Conservation (phyloP, 2,888 invertebrate genomes). For the Ornithoptera alexandrae region DNA sequence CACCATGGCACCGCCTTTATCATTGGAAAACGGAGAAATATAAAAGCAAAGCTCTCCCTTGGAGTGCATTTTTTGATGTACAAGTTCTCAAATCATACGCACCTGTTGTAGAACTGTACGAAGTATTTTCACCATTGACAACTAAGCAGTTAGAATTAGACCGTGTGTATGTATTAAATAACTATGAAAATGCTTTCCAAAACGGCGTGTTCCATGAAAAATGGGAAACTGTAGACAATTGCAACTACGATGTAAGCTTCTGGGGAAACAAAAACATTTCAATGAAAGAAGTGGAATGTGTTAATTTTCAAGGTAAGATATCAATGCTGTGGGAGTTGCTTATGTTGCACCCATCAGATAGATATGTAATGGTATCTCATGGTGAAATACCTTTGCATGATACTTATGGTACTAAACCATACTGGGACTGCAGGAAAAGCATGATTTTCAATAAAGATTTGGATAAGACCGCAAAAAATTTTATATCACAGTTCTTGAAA, state of each 20-base stretch:
- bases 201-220: conserved; percentile 90
- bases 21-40: conserved; percentile 89
- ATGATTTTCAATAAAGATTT: conserved; percentile 92
- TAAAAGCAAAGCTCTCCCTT: conserved; percentile 83
- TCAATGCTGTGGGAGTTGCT: conserved; percentile 83
- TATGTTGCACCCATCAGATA: conserved; percentile 54
- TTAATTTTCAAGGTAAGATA: conserved; percentile 90
- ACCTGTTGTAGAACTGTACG: conserved; percentile 92
- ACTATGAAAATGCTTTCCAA: conserved; percentile 91
- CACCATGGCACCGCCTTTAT: conserved; percentile 94
- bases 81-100: conserved; percentile 86
- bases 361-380: conserved; percentile 84
- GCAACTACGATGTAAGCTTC: conserved; percentile 72
- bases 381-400: conserved; percentile 94
- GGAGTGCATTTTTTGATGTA: conserved; percentile 93
- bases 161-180: conserved; percentile 88
- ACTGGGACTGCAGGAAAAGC: conserved; percentile 93
- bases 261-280: conserved; percentile 87
- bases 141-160: conserved; percentile 80
- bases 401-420: conserved; percentile 88
- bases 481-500: conserved; percentile 56
- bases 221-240: conserved; percentile 84
- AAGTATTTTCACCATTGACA: conserved; percentile 79
- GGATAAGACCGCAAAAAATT: conserved; percentile 83
- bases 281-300: conserved; percentile 83